A percentile compares a stretch with the other conserved stretches of the same genome.
These are phyloP conservation scores for Cyaniris semiargus DNA, from an alignment of 2,888 invertebrate genomes.

Conservation along the genomic window DNA sequence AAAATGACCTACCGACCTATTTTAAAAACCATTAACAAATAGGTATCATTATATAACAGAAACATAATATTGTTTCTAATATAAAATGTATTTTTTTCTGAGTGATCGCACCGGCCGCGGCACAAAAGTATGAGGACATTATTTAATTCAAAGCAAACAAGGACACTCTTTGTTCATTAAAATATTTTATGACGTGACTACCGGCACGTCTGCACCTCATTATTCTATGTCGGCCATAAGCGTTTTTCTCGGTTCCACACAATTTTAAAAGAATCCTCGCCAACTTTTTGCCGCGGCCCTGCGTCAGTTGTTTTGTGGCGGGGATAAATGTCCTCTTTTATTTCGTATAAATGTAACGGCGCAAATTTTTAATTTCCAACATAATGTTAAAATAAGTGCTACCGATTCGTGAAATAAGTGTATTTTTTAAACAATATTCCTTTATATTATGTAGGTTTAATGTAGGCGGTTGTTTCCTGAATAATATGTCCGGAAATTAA, in stretches of 20 bases:
- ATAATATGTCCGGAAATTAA: constrained; percentile 21
- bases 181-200: constrained; percentile 29
- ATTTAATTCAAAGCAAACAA: constrained; percentile 24
- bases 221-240: constrained; percentile 33
- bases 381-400: constrained; percentile 22
- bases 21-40: no score
- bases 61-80: not conserved
- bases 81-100: not conserved
- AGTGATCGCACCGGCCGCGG: not conserved
- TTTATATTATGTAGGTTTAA: constrained; percentile 15
- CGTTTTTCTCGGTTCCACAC: constrained; percentile 34
- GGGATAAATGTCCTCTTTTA: constrained; percentile 35
- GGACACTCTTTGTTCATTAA: constrained; percentile 11
- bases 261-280: constrained; percentile 32
- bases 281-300: constrained; percentile 30
- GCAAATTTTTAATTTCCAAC: constrained; percentile 27
- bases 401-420: not conserved
- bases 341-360: constrained; percentile 32
- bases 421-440: constrained; percentile 24
- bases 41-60: no score
- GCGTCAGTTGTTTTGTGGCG: constrained; percentile 34
- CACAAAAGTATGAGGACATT: constrained; percentile 2
- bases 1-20: no score
- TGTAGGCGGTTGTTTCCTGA: constrained; percentile 16
- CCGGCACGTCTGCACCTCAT: constrained; percentile 24